phyloP scores from a whole-genome alignment of 2,113 vertebrate genomes.

The Chaetura pelagica region DNA sequence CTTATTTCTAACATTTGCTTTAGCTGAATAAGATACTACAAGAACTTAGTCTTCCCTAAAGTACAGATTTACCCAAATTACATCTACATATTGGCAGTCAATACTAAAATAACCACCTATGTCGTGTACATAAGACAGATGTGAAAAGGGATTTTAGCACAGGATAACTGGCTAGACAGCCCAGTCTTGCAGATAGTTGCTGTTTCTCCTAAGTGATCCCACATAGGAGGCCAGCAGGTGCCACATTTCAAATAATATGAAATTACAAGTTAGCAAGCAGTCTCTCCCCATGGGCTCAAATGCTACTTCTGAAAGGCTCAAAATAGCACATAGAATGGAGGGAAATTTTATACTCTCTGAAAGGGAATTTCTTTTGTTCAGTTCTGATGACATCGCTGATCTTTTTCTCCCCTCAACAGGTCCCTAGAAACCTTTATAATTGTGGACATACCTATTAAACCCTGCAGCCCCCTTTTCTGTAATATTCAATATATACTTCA shows the following conservation, averaged over 20 bases:
- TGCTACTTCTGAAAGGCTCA: conserved; percentile 70
- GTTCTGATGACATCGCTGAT: conserved; percentile 2
- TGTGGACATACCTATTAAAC: conserved; percentile 7
- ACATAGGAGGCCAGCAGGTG: conserved; percentile 64
- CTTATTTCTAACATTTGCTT: not conserved
- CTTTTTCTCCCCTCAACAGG: not conserved
- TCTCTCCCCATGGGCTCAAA: conserved; percentile 70
- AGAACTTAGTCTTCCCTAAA: conserved; percentile 12
- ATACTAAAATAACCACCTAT: conserved; percentile 11
- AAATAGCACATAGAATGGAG: conserved; percentile 36
- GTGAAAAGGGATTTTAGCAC: conserved; percentile 51
- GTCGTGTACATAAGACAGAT: not conserved
- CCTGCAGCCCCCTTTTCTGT: not conserved
- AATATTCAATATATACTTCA: not conserved
- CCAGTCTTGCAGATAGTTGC: conserved; percentile 49
- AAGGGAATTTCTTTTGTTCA: conserved; percentile 41
- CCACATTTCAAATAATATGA: conserved; percentile 80
- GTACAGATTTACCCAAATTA: not conserved
- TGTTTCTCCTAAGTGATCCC: conserved; percentile 65
- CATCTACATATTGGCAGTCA: conserved; percentile 28
- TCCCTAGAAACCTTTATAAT: conserved; percentile 10
- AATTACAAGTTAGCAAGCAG: conserved; percentile 78
- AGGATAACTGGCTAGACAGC: conserved; percentile 52
- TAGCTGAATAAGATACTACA: not conserved
- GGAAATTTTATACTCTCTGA: conserved; percentile 22